A percentile compares a stretch with the other conserved stretches of the same genome.
These are phyloP conservation scores for Aphelenchoides besseyi DNA, from an alignment of 1,140 invertebrate species.

Conservation along the genomic window DNA sequence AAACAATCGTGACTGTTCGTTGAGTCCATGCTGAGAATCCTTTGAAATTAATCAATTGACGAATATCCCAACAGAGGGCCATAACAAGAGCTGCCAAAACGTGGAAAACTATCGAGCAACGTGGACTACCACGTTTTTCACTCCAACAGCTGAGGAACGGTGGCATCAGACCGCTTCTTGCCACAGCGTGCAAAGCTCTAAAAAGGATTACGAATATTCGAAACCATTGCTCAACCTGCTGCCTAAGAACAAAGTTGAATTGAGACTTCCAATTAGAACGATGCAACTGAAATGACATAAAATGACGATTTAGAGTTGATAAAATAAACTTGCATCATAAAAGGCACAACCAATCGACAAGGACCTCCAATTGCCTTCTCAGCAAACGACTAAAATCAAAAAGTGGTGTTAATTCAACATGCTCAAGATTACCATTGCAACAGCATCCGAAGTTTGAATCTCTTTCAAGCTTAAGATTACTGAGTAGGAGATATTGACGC, in stretches of 20 bases:
- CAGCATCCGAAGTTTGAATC: slow-evolving; percentile 41
- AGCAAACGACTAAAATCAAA: slow-evolving; percentile 47
- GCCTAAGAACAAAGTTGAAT: slow-evolving; percentile 55
- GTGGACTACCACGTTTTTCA: slow-evolving; percentile 32
- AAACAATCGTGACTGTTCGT: slow-evolving; percentile 39
- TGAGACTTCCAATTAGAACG: slow-evolving; percentile 55
- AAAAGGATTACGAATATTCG: slow-evolving; percentile 1
- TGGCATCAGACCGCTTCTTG: slow-evolving; percentile 50
- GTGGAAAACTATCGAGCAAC: slow-evolving; percentile 41
- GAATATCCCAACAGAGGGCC: slow-evolving; percentile 39
- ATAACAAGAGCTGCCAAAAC: slow-evolving; percentile 38
- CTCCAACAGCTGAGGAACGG: slow-evolving; percentile 49
- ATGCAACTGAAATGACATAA: slow-evolving; percentile 55
- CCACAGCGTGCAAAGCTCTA: slow-evolving; percentile 52
- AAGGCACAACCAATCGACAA: slow-evolving; percentile 53
- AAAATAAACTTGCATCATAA: too few species aligned
- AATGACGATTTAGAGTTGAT: too few species aligned
- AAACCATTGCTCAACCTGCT: slow-evolving; percentile 25
- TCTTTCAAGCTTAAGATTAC: slow-evolving; percentile 40
- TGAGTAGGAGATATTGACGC: slow-evolving; percentile 48
- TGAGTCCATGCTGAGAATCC: slow-evolving; percentile 43
- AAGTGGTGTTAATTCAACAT: not conserved
- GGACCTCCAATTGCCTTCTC: slow-evolving; percentile 46
- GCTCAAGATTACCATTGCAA: slow-evolving; percentile 44
- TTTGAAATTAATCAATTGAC: slow-evolving; percentile 40